A percentile compares a stretch with the other conserved stretches of the same genome.
phyloP scores from a whole-genome alignment of 2,797 vertebrate genomes.

The Craterocephalus amniculus region DNA sequence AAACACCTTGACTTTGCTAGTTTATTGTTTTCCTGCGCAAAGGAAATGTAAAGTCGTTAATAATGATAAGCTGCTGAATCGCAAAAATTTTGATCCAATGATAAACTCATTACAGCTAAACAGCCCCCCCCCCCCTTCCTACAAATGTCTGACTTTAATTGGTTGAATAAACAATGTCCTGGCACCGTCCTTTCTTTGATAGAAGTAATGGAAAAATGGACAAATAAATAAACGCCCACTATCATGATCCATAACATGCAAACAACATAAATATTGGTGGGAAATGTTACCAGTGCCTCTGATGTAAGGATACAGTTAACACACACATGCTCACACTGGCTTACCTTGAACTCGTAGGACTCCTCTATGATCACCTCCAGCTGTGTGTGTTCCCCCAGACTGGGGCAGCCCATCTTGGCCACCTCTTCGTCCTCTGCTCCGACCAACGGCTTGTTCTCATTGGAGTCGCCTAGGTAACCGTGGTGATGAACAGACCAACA shows the following conservation, averaged over 20 bases:
- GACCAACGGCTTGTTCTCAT: conserved; percentile 83
- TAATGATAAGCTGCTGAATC: conserved; percentile 8
- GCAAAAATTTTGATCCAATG: neutral
- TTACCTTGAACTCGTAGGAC: conserved; percentile 90
- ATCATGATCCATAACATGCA: conserved; percentile 28
- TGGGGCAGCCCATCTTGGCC: conserved; percentile 86
- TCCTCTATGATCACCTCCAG: conserved; percentile 88
- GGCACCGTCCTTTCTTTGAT: neutral
- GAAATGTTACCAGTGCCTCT: neutral
- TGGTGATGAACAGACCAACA: neutral
- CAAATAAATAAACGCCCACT: conserved; percentile 7
- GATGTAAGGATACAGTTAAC: neutral
- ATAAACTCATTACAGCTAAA: conserved; percentile 19
- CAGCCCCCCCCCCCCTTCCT: neutral
- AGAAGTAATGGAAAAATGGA: neutral
- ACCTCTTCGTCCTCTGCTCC: conserved; percentile 82
- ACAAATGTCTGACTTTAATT: conserved; percentile 15
- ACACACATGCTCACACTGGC: neutral
- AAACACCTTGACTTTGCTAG: neutral
- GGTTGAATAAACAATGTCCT: conserved; percentile 1
- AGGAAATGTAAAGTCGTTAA: conserved; percentile 7
- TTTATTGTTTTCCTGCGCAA: neutral
- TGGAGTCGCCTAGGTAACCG: conserved; percentile 79
- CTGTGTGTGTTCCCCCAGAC: conserved; percentile 83
- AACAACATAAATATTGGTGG: conserved; percentile 24